Percentiles rank a stretch among this genome's conserved stretches.
phyloP scores from a whole-genome alignment of 1,140 invertebrate species.

The Zaprionus ghesquierei region DNA sequence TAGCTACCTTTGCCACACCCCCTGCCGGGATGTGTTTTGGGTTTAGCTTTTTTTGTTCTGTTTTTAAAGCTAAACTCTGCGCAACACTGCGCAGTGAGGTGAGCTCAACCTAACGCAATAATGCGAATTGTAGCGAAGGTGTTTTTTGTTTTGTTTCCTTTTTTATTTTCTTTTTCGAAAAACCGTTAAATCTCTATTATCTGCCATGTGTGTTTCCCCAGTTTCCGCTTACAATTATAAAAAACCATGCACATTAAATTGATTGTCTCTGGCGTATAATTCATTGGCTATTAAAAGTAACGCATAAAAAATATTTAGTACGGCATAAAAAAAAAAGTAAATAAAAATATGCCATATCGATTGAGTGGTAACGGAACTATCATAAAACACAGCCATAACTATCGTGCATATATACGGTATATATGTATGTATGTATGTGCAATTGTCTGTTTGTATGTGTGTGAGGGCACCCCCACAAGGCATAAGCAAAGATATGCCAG shows the following conservation, averaged over 20 bases:
- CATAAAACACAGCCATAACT: no score
- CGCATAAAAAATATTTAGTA: background rate
- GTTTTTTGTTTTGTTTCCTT: no score
- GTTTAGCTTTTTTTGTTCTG: background rate
- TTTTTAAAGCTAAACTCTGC: background rate
- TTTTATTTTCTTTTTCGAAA: background rate
- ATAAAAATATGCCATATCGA: background rate
- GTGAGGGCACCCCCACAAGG: background rate
- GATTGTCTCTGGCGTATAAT: background rate
- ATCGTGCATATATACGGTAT: background rate
- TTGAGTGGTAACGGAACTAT: background rate
- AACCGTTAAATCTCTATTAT: background rate
- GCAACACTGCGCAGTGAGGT: background rate
- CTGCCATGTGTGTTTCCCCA: background rate
- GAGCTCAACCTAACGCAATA: background rate
- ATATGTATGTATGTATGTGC: background rate
- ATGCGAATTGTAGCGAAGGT: background rate
- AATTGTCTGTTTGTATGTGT: background rate
- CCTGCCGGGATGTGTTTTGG: background rate
- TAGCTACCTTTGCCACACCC: background rate
- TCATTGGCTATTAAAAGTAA: background rate
- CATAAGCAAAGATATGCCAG: background rate
- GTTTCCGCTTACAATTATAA: background rate
- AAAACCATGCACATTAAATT: background rate
- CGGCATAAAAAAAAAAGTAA: background rate